phyloP scores from a whole-genome alignment of 2,888 invertebrate species.

The Uloborus plumipes region DNA sequence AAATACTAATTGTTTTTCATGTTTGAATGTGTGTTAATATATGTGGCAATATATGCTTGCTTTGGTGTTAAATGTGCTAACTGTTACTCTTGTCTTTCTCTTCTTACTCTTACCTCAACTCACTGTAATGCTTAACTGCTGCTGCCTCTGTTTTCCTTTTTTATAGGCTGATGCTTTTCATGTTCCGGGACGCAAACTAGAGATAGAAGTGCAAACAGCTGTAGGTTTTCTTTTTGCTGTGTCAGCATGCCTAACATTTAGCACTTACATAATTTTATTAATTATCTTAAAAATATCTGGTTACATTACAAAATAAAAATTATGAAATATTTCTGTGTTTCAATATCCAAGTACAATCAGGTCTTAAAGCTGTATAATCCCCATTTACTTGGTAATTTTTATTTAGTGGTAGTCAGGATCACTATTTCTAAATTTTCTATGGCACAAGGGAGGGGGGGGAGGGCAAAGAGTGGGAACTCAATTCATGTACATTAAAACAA shows the following conservation, averaged over 20 bases:
- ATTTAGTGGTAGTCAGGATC: too few species aligned
- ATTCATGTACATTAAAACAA: too few species aligned
- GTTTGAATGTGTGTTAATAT: too few species aligned
- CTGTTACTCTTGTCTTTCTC: background rate
- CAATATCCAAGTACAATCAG: background rate
- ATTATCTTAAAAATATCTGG: background rate
- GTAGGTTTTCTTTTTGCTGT: conserved; percentile 42
- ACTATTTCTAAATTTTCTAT: too few species aligned
- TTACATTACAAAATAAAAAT: too few species aligned
- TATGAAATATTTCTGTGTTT: background rate
- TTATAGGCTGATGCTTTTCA: conserved; percentile 62
- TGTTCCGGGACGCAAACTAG: conserved; percentile 57
- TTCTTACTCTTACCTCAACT: conserved; percentile 2
- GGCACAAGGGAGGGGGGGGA: too few species aligned
- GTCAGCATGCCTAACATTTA: conserved; percentile 29
- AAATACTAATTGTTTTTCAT: too few species aligned
- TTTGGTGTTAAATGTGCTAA: background rate
- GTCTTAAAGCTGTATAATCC: too few species aligned
- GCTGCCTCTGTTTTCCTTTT: conserved; percentile 39
- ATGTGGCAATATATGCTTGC: background rate
- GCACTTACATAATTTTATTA: too few species aligned
- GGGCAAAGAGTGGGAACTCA: too few species aligned
- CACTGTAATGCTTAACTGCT: conserved; percentile 5
- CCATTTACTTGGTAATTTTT: too few species aligned
- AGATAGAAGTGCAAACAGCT: conserved; percentile 53